Conservation (phyloP, 2,888 invertebrate species). For the Chydorus sphaericus region DNA sequence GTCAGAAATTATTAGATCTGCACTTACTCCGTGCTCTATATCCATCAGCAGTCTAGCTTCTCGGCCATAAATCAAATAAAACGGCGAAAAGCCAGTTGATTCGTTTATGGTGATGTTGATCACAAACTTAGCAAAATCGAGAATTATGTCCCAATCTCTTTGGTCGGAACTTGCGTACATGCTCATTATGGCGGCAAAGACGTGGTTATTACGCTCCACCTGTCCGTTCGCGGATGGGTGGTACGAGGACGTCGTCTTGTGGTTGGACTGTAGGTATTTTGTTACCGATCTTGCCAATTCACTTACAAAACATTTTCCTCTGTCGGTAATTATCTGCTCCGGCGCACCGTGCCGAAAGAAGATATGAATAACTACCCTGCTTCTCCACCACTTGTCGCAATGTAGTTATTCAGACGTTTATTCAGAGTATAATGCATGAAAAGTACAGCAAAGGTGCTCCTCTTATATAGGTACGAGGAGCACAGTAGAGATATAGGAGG, state of each 20-base stretch:
- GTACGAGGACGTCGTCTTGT: slow-evolving; percentile 21
- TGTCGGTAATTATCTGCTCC: slow-evolving; percentile 17
- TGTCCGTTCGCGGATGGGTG: slow-evolving; percentile 20
- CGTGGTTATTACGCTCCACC: slow-evolving; percentile 20
- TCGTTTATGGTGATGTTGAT: slow-evolving; percentile 18
- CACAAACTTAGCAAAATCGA: slow-evolving; percentile 17
- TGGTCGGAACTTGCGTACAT: slow-evolving; percentile 17
- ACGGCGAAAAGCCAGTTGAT: slow-evolving; percentile 18
- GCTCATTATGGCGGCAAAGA: slow-evolving; percentile 19
- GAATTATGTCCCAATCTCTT: slow-evolving; percentile 19
- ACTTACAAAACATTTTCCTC: slow-evolving; percentile 18
- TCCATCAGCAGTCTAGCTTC: not conserved
- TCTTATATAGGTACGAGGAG: too few relatives aligned
- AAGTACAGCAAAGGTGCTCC: too few relatives aligned
- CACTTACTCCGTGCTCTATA: not conserved
- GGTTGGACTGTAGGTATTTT: slow-evolving; percentile 12
- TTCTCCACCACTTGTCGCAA: too few relatives aligned
- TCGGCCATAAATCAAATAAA: slow-evolving; percentile 17
- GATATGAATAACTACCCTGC: too few relatives aligned
- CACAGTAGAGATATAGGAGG: too few relatives aligned
- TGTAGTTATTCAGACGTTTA: too few relatives aligned
- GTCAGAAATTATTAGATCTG: too few relatives aligned
- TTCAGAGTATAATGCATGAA: too few relatives aligned
- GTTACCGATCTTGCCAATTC: slow-evolving; percentile 15
- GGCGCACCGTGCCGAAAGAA: slow-evolving; percentile 16